Evolutionary conservation across 2,113 vertebrate species (phyloP).

Genomic region (Peromyscus californicus): DNA sequence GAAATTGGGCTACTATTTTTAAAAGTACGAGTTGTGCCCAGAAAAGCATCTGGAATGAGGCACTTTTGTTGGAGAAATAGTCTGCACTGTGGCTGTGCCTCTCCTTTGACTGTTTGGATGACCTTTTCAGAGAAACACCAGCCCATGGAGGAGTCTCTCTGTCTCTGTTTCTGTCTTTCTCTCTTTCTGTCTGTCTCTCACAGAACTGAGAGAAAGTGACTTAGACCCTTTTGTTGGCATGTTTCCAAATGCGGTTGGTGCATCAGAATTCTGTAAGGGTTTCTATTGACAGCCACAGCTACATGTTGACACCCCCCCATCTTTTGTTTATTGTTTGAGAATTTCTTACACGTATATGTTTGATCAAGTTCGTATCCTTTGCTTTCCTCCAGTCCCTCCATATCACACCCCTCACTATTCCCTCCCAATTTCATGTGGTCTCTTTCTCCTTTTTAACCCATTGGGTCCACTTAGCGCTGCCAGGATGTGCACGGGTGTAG

Average conservation of each 20-base stretch:
- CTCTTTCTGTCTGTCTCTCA: background rate
- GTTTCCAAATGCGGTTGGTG: constrained; percentile 3
- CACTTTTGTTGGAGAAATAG: constrained; percentile 66
- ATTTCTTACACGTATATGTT: background rate
- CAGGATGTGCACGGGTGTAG: too few species aligned
- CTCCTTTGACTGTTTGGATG: constrained; percentile 51
- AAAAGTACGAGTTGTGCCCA: constrained; percentile 78
- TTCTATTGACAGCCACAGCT: constrained; percentile 11
- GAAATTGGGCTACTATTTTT: constrained; percentile 82
- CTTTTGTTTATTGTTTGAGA: constrained; percentile 2
- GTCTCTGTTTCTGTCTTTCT: background rate
- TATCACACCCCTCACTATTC: background rate
- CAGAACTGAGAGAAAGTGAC: constrained; percentile 26
- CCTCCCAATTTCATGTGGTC: too few species aligned
- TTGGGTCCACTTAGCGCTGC: background rate
- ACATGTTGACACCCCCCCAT: background rate
- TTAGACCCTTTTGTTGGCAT: constrained; percentile 18
- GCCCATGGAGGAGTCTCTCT: background rate
- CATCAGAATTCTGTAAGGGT: background rate
- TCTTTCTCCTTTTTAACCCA: background rate
- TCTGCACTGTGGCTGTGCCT: constrained; percentile 37
- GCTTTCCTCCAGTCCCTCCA: too few species aligned
- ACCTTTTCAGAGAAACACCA: constrained; percentile 60
- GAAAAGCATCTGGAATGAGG: constrained; percentile 68
- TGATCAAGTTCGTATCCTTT: background rate